A percentile compares a stretch with the other conserved stretches of the same genome.
Conservation (phyloP, 2,113 vertebrate genomes). For the Anolis sagrei region DNA sequence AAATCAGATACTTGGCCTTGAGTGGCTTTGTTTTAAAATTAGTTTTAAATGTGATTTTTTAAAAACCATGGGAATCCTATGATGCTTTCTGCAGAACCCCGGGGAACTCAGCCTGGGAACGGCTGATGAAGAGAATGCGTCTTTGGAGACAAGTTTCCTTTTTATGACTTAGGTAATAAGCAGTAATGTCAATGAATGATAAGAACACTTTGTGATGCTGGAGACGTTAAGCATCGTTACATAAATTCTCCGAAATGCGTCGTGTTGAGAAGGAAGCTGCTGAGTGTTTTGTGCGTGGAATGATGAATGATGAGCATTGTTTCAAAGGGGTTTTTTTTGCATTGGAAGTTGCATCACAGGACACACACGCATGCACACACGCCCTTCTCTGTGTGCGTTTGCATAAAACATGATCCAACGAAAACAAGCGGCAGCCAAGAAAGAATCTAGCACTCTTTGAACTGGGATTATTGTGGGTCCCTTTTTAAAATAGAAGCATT, state of each 20-base stretch:
- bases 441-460: slow-evolving; percentile 61
- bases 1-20: no score
- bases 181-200: neutral
- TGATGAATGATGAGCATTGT: slow-evolving; percentile 26
- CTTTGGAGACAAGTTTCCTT: neutral
- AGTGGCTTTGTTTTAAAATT: no score
- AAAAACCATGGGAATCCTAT: no score
- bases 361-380: neutral
- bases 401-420: slow-evolving; percentile 49
- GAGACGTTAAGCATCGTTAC: neutral
- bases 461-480: slow-evolving; percentile 69
- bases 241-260: neutral
- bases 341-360: slow-evolving; percentile 34
- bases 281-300: slow-evolving; percentile 24
- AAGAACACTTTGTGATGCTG: neutral
- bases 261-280: slow-evolving; percentile 9
- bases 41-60: no score
- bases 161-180: neutral
- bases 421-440: slow-evolving; percentile 52
- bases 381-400: neutral
- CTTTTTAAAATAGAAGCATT: slow-evolving; percentile 37
- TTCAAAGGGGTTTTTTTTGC: neutral
- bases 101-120: no score
- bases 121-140: no score
- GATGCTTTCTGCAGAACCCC: no score